These are phyloP conservation scores for Aldrovandia affinis DNA, from an alignment of 2,797 vertebrate genomes.

Conservation along the genomic window DNA sequence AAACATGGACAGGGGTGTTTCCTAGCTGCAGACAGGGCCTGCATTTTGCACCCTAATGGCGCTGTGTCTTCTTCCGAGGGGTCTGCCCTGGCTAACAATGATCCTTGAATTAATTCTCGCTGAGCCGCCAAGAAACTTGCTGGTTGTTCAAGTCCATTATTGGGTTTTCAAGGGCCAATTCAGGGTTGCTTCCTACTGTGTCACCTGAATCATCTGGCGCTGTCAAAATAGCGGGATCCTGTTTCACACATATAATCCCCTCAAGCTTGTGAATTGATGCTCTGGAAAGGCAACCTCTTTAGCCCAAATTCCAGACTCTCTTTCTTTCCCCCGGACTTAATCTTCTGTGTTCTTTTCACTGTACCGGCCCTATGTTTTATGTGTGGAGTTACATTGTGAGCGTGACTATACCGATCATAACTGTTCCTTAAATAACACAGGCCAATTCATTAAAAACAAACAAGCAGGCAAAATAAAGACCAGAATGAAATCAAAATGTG, in stretches of 20 bases:
- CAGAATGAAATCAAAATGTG: neutral
- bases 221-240: slow-evolving; percentile 44
- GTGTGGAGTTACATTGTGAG: neutral
- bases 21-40: neutral
- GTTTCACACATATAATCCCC: slow-evolving; percentile 47
- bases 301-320: slow-evolving; percentile 20
- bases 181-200: slow-evolving; percentile 36
- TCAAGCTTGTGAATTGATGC: slow-evolving; percentile 15
- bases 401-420: neutral
- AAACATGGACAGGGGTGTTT: neutral
- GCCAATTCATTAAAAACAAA: neutral
- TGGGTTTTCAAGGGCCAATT: slow-evolving; percentile 47
- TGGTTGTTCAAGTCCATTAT: slow-evolving; percentile 42
- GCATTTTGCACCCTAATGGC: neutral
- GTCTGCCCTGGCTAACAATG: slow-evolving; percentile 28
- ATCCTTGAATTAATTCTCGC: slow-evolving; percentile 52
- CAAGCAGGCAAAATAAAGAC: neutral
- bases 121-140: slow-evolving; percentile 46
- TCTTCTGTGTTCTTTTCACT: neutral
- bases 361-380: neutral
- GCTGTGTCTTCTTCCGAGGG: slow-evolving; percentile 37
- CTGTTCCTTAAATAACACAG: neutral
- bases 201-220: slow-evolving; percentile 31
- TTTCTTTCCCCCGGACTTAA: slow-evolving; percentile 14
- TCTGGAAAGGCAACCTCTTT: neutral